phyloP scores from a whole-genome alignment of 2,888 invertebrate genomes.

The Cheilosia vernalis region DNA sequence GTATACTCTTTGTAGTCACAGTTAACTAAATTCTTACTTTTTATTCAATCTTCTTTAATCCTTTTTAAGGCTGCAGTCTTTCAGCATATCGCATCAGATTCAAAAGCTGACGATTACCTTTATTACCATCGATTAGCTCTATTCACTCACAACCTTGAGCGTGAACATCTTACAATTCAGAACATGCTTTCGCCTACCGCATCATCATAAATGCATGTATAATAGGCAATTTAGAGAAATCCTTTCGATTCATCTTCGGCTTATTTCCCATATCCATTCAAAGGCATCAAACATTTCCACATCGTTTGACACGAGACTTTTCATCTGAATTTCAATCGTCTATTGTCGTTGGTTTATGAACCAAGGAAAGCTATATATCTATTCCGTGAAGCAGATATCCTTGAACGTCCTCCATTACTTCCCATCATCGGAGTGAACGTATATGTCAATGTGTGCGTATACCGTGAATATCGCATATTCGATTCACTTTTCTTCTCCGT shows the following conservation, averaged over 20 bases:
- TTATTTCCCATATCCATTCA: constrained; percentile 4
- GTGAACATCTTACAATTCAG: constrained; percentile 26
- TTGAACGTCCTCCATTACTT: neutral
- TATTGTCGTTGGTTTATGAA: constrained; percentile 34
- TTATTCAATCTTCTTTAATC: no score
- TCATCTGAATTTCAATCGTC: constrained; percentile 46
- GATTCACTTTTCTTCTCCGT: constrained; percentile 19
- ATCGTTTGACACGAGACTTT: constrained; percentile 39
- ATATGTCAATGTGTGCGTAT: neutral
- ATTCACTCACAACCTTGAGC: neutral
- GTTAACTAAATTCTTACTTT: no score
- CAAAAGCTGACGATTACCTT: no score
- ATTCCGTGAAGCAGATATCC: constrained; percentile 1
- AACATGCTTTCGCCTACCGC: constrained; percentile 8
- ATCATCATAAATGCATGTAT: constrained; percentile 49
- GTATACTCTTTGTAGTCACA: no score
- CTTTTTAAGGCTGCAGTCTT: no score
- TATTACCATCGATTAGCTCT: neutral
- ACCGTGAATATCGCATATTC: constrained; percentile 14
- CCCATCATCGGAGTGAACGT: neutral
- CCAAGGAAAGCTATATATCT: constrained; percentile 32
- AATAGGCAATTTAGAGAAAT: constrained; percentile 40
- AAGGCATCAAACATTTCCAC: constrained; percentile 57
- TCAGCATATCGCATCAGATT: no score
- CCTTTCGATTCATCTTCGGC: constrained; percentile 41